Conservation (phyloP, 2,888 invertebrate species). For the Aproaerema taeniolella region DNA sequence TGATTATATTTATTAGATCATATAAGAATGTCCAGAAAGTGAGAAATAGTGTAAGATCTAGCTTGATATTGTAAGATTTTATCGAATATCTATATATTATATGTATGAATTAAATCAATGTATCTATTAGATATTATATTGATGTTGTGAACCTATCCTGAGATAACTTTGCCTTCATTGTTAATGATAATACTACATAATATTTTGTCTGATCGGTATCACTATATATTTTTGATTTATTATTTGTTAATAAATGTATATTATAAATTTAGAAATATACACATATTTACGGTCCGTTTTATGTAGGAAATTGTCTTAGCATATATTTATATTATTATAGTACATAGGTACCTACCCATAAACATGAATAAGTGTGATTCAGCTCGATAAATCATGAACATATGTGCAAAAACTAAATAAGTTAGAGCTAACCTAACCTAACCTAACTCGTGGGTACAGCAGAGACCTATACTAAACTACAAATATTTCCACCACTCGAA, state of each 20-base stretch:
- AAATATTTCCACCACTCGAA: no score
- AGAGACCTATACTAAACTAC: no score
- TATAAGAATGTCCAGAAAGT: constrained; percentile 50
- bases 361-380: constrained; percentile 7
- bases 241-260: constrained; percentile 3
- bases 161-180: constrained; percentile 40
- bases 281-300: constrained; percentile 1
- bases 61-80: constrained; percentile 16
- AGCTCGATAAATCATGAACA: neutral
- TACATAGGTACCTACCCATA: neutral
- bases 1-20: no score
- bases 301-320: constrained; percentile 2
- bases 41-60: constrained; percentile 39
- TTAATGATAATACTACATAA: constrained; percentile 30
- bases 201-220: constrained; percentile 9
- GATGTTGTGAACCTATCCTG: constrained; percentile 40
- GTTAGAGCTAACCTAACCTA: no score
- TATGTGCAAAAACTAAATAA: neutral
- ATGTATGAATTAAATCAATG: no score
- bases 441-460: no score
- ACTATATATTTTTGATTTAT: constrained; percentile 10
- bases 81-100: constrained; percentile 19
- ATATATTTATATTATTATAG: neutral
- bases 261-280: constrained; percentile 6
- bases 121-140: constrained; percentile 22